These are phyloP conservation scores for Flabesymbios commensalis DNA, from an alignment of 2,888 invertebrate species.

Conservation along the genomic window DNA sequence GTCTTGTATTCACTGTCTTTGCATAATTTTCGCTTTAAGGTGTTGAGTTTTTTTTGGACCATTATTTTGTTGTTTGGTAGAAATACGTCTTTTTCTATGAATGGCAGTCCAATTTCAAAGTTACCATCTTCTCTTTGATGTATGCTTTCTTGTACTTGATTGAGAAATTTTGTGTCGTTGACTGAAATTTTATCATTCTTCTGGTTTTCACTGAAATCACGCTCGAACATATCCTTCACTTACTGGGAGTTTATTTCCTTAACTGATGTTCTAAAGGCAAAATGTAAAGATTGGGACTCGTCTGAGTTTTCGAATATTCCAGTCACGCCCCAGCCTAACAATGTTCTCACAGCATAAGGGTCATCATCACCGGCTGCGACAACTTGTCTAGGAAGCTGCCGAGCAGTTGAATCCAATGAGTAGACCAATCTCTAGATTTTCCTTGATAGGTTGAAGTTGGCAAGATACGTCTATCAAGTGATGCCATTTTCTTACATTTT, in stretches of 20 bases:
- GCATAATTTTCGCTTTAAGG: neutral
- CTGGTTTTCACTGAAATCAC: neutral
- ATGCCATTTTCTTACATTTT: neutral
- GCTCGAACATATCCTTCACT: neutral
- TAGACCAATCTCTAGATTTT: neutral
- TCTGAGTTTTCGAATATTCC: too few species aligned
- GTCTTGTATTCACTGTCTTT: neutral
- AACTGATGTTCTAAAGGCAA: neutral
- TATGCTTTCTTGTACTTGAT: neutral
- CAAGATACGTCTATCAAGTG: neutral
- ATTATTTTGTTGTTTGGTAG: neutral
- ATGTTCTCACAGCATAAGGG: neutral
- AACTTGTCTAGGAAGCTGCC: too few species aligned
- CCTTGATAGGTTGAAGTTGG: neutral
- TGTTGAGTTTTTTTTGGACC: neutral
- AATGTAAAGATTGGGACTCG: neutral
- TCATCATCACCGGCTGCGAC: neutral
- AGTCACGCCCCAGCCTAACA: too few species aligned
- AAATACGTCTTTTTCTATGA: neutral
- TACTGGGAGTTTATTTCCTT: neutral
- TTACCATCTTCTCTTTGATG: neutral
- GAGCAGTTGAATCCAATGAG: neutral
- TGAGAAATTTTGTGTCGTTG: neutral
- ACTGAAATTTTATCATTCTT: neutral
- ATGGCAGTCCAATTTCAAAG: neutral